Evolutionary conservation across 1,140 invertebrate species (phyloP).

Genomic region (Orius insidiosus): DNA sequence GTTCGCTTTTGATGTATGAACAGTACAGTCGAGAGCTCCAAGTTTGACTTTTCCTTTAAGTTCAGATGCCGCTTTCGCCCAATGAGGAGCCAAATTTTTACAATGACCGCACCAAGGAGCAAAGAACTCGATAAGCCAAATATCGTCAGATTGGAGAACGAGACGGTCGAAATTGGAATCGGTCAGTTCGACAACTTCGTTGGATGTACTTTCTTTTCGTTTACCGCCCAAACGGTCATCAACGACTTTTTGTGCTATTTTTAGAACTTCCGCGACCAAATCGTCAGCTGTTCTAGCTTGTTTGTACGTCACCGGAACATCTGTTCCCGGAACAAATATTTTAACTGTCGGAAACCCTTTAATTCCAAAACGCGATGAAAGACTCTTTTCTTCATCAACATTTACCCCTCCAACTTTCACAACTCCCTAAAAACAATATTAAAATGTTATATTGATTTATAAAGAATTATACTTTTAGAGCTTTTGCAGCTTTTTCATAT

Average conservation of each 20-base stretch:
- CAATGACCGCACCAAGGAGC: slow-evolving; percentile 89
- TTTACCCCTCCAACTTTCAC: slow-evolving; percentile 88
- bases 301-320: slow-evolving; percentile 71
- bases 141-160: slow-evolving; percentile 65
- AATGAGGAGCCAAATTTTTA: slow-evolving; percentile 56
- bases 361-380: slow-evolving; percentile 66
- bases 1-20: slow-evolving; percentile 59
- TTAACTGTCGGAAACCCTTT: slow-evolving; percentile 93
- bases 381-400: slow-evolving; percentile 71
- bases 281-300: slow-evolving; percentile 70
- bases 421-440: slow-evolving; percentile 45
- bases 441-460: background rate
- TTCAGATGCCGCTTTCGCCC: slow-evolving; percentile 76
- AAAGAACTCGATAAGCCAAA: slow-evolving; percentile 91
- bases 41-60: slow-evolving; percentile 91
- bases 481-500: slow-evolving; percentile 71
- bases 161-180: slow-evolving; percentile 74
- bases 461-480: slow-evolving; percentile 51
- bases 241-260: slow-evolving; percentile 49
- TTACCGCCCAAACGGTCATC: slow-evolving; percentile 43
- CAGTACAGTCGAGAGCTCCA: slow-evolving; percentile 92
- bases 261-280: slow-evolving; percentile 68
- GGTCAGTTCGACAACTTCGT: slow-evolving; percentile 82
- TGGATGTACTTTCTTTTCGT: slow-evolving; percentile 18
- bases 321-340: slow-evolving; percentile 78